Evolutionary conservation across 35 echinoderm and acorn worm species (phyloP).

Genomic region (Anneissia japonica): DNA sequence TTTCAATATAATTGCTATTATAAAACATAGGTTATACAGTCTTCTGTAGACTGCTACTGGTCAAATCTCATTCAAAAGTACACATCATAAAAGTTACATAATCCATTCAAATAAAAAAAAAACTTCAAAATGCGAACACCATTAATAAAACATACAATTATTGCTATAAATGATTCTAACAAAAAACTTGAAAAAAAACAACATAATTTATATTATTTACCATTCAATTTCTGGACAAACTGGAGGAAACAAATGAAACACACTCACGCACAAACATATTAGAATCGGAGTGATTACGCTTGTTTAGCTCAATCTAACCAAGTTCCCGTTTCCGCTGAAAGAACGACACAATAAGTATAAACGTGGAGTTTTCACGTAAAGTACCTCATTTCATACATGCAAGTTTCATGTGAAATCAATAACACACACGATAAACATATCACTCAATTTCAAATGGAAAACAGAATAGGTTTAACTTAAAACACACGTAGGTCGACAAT

Average conservation of each 20-base stretch:
- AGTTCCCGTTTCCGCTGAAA: constrained; percentile 1
- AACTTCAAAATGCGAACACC: not conserved
- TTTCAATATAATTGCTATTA: too few species aligned
- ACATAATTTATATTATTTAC: not conserved
- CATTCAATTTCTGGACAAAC: not conserved
- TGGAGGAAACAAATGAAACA: not conserved
- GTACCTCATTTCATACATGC: not conserved
- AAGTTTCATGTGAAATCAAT: not conserved
- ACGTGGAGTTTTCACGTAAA: not conserved
- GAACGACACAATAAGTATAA: not conserved
- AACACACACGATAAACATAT: not conserved
- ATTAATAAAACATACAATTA: not conserved
- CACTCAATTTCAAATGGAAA: not conserved
- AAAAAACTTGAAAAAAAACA: not conserved
- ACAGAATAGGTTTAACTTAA: not conserved
- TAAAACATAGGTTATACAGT: too few species aligned
- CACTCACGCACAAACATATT: not conserved
- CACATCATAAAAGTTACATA: too few species aligned
- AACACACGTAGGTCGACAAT: not conserved
- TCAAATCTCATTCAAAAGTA: too few species aligned
- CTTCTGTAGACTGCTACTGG: too few species aligned
- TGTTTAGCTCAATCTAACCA: not conserved
- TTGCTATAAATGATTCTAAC: not conserved
- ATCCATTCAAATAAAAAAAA: too few species aligned
- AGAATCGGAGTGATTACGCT: not conserved